Evolutionary conservation across 2,797 vertebrate genomes (phyloP).

Genomic region (Pampus argenteus): DNA sequence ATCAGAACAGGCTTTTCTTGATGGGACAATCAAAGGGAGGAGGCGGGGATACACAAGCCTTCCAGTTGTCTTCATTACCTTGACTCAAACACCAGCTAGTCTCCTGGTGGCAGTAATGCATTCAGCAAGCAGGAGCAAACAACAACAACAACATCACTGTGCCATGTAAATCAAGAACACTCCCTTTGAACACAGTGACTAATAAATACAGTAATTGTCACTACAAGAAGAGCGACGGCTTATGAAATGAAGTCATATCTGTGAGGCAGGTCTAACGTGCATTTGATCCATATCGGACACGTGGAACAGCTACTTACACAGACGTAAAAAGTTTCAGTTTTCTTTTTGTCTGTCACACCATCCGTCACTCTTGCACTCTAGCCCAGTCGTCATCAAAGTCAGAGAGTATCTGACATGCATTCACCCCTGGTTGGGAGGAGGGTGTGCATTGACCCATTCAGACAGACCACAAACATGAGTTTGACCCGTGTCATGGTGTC

Average conservation of each 20-base stretch:
- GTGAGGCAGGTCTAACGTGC: not conserved
- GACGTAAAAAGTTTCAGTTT: not conserved
- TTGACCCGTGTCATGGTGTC: not conserved
- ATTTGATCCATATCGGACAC: not conserved
- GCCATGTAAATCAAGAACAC: slow-evolving; percentile 66
- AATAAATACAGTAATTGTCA: slow-evolving; percentile 69
- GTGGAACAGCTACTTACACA: not conserved
- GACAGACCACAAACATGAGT: not conserved
- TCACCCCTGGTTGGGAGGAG: no score
- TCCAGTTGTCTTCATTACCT: slow-evolving; percentile 66
- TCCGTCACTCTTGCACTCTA: not conserved
- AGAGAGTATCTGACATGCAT: not conserved
- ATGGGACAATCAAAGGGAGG: slow-evolving; percentile 59
- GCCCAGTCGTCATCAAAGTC: not conserved
- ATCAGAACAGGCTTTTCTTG: slow-evolving; percentile 57
- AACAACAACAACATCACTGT: slow-evolving; percentile 44
- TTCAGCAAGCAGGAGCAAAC: slow-evolving; percentile 53
- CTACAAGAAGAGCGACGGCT: slow-evolving; percentile 23
- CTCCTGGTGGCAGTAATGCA: slow-evolving; percentile 38
- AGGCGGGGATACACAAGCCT: slow-evolving; percentile 51
- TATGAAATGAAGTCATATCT: slow-evolving; percentile 1
- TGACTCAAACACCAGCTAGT: slow-evolving; percentile 46
- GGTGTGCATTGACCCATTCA: not conserved
- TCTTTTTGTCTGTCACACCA: not conserved
- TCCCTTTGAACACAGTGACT: slow-evolving; percentile 57